Evolutionary conservation across 2,797 vertebrate species (phyloP).

Genomic region (Ara ararauna): DNA sequence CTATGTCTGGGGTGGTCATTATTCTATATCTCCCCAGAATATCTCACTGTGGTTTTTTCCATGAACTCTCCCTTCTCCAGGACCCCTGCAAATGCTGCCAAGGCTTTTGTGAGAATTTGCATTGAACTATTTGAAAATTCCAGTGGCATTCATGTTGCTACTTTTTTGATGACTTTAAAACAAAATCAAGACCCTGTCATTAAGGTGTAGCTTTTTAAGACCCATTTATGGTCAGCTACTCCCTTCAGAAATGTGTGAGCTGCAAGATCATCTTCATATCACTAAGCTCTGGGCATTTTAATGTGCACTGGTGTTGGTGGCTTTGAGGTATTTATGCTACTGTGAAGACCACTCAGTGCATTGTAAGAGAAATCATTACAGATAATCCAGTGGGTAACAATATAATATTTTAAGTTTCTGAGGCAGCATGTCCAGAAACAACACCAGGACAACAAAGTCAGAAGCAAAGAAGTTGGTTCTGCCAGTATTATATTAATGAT

Average conservation of each 20-base stretch:
- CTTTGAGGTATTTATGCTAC: neutral
- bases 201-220: neutral
- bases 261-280: neutral
- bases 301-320: neutral
- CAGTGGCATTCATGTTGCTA: neutral
- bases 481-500: neutral
- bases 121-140: neutral
- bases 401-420: neutral
- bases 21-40: neutral
- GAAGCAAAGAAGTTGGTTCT: neutral
- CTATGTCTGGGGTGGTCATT: neutral
- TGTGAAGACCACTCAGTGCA: neutral
- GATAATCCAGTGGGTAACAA: neutral
- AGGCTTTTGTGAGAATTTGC: neutral
- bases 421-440: neutral
- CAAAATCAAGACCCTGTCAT: neutral
- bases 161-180: neutral
- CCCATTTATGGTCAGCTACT: neutral
- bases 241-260: neutral
- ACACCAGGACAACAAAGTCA: neutral
- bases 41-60: neutral
- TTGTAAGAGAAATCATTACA: neutral
- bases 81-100: neutral
- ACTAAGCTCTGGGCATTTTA: neutral
- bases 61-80: neutral